Base-by-base conservation (phyloP, 2,797 vertebrate genomes). In the Macropus fuliginosus region DNA sequence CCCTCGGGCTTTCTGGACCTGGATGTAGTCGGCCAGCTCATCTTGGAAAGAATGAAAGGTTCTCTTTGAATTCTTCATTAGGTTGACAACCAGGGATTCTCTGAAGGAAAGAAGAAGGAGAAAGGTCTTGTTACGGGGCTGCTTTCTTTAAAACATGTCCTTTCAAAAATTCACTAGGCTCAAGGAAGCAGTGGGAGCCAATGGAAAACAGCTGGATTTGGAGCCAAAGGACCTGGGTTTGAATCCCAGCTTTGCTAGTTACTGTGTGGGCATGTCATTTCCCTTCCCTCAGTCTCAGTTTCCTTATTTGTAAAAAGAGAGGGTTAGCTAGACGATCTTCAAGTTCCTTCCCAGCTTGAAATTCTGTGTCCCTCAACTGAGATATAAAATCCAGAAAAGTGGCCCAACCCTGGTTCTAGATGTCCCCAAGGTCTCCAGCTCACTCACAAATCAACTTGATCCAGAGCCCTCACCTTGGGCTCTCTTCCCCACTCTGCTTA, bases 1-100 rank as follows among this genome's bases (percentile, higher is more conserved):
- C 46, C 98, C 99, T 91, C 99, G 98, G 91, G 98, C 99, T 98
- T 99, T 99, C 97, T 99, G 99, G 29, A 99, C 99, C 98, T 99
- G 98, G 96, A 99, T 98, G 96, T 99, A 99, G 98, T 99, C 99
- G 1, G 98, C 98, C 94, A 99, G 98, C 96, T 99, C 99, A 92
- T 99, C 99, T 97, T 99, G 98, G 98, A 99, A 99, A 31, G 99
- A 99, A 98, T 96, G 96, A 92, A 98, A 98, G 50, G 98, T 98
- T 97, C 99, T 99, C 96, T 99, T 98, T 92, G 99, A 98, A 95
- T 99, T 99, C 97, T 99, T 99, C 94, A 96, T 97, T 55, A 99
- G 97, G 40, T 98, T 98, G 1, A 96, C 95, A 81, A 99, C 98
- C 87, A 98, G 98, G 97, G 97, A 98, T 98, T 99, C 98, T 98